These are phyloP conservation scores for Nibea albiflora DNA, from an alignment of 2,113 vertebrate species.

Conservation along the genomic window DNA sequence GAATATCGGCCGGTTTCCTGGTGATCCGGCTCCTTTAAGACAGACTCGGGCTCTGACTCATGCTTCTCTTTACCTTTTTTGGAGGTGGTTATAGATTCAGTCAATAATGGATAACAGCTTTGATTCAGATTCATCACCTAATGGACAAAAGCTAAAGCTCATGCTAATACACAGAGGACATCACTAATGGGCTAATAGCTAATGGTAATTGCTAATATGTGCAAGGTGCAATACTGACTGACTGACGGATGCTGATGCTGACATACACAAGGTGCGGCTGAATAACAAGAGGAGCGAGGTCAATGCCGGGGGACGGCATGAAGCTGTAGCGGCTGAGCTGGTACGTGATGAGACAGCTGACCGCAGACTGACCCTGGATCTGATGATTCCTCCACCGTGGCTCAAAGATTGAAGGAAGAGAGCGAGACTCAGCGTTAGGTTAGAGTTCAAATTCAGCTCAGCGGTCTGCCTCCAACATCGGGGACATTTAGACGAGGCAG, in stretches of 20 bases:
- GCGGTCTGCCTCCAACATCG: not conserved
- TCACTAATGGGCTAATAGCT: slow-evolving; percentile 11
- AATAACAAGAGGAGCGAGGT: not conserved
- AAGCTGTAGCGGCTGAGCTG: not conserved
- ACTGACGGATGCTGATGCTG: not conserved
- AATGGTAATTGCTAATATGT: not conserved
- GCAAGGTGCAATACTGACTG: slow-evolving; percentile 19
- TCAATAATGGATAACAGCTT: slow-evolving; percentile 12
- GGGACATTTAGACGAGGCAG: not conserved
- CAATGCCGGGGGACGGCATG: not conserved
- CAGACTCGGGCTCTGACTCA: not conserved
- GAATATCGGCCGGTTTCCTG: too few relatives aligned
- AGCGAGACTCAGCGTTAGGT: not conserved
- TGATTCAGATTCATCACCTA: slow-evolving; percentile 25
- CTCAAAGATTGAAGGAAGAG: slow-evolving; percentile 1
- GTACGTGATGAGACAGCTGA: slow-evolving; percentile 13
- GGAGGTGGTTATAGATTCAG: not conserved
- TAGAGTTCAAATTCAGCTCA: not conserved
- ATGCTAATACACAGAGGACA: slow-evolving; percentile 31
- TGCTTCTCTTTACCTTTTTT: slow-evolving; percentile 10
- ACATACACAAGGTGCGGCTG: not conserved
- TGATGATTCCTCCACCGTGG: not conserved
- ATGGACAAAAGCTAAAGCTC: not conserved
- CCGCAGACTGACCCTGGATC: slow-evolving; percentile 8
- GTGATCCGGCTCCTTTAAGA: too few relatives aligned